phyloP scores from a whole-genome alignment of 35 echinoderm and acorn worm genomes.

The Heliocidaris tuberculata region DNA sequence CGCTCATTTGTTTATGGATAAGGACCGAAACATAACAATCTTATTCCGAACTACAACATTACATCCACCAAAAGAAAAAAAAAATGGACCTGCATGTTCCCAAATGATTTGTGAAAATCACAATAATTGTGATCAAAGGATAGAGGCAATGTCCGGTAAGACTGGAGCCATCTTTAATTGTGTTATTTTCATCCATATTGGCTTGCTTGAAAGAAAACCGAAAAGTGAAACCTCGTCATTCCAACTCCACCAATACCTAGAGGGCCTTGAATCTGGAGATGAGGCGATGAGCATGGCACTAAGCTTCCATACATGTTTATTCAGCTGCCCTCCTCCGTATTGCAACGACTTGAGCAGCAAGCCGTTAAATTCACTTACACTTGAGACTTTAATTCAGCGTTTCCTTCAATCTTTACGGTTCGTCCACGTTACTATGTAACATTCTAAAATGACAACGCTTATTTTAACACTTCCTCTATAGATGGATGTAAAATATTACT shows the following conservation, averaged over 20 bases:
- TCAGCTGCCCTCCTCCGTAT: neutral
- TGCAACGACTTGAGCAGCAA: neutral
- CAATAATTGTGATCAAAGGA: neutral
- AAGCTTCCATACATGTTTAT: neutral
- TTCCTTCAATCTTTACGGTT: neutral
- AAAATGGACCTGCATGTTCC: no score
- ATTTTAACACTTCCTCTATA: neutral
- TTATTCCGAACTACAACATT: no score
- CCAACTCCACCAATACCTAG: neutral
- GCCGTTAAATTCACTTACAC: conserved; percentile 2
- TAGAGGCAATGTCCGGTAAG: neutral
- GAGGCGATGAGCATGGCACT: neutral
- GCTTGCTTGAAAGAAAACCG: neutral
- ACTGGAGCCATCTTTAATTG: neutral
- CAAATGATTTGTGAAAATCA: neutral
- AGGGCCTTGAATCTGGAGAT: neutral
- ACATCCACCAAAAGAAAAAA: no score
- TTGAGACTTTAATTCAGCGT: neutral
- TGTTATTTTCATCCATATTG: neutral
- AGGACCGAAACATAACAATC: no score
- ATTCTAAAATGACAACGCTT: neutral
- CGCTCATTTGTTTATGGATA: no score
- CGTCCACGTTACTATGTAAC: neutral
- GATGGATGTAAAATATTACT: neutral
- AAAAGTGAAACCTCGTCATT: neutral